Base-by-base conservation (phyloP, 2,113 vertebrate genomes). In the Sciurus niger region DNA sequence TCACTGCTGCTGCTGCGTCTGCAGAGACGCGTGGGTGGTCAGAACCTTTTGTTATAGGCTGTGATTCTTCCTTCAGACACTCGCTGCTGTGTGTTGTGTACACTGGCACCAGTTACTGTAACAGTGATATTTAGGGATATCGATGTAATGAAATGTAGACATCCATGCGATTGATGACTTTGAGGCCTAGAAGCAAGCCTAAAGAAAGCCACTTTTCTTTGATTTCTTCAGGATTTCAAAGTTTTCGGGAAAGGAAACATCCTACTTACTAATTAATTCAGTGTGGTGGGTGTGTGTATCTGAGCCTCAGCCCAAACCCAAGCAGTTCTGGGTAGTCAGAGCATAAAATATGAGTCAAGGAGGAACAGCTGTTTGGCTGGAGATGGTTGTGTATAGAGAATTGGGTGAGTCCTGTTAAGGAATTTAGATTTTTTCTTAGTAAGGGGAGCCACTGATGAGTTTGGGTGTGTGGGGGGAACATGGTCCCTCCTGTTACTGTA, bases 191-290 rank as follows among this genome's bases (percentile, higher is more conserved):
- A 72, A 76, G 30, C 14, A 18, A 94, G 28, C 70, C 32, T 72
- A 55, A 89, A 85, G 77, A 84, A 93, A 86, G 37, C 51, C 11
- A 53, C 30, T 84, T 88, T 77, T 68, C 63, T 63, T 79, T 60
- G 78, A 77, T 84, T 79, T 94, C 48, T 82, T 96, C 20, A 77
- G 51, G 9, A 80, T 95, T 93, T 86, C 85, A 73, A 28, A 6
- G 32, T 84, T 84, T 93, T 90, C 20, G 51, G 40, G 72, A 93
- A 76, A 88, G 25, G 90, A 76, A 87, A 53, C 18, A 2, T 67
- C 70, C 67, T 89, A 2, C 16, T 40, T 89, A 60, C 30, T 48
- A 32, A 10, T 94, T 20, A 85, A n/a, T 77, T 94, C n/a, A 60
- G 4, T 46, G 7, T 93, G 32, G 8, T 78, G 34, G 30, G 32